Base-by-base conservation (phyloP, 53 echinoderm and acorn worm genomes). In the Antedon mediterranea region DNA sequence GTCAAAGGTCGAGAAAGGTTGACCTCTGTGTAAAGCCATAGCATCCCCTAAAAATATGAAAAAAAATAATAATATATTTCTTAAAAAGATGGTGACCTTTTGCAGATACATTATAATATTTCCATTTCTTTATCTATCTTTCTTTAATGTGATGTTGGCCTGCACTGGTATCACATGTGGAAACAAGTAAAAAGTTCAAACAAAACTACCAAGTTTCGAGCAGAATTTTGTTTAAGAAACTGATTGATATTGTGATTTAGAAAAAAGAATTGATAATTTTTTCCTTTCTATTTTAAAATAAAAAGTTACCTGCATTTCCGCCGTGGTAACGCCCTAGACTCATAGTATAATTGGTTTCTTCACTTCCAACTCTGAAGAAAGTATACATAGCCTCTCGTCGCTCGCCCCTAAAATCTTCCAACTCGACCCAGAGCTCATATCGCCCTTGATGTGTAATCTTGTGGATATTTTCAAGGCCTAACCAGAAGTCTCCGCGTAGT, bases 1-100 rank as follows among this genome's bases (percentile, higher is more conserved):
- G 88, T 93, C 93, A 43, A 32, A 87, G 71, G 93, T 93, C n/a
- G 93, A 90, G 86, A 90, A 93, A 29, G 83, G 86, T 32, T 71
- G 71, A 31, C 90, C 93, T 74, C 88, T 85, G 84, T 93, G 90
- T 32, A 82, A 83, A 1, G 85, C 81, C 0, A 93, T 73, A 30
- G 84, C 83, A 83, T 93, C 93, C 31, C 93, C 93, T 83, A 72
- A 15, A 71, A 20, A 32, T 30, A 34, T 72, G 73, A 4, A 33
- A 31, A 33, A 31, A 76, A 43, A 27, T 28, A 30, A n/a, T n/a
- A n/a, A n/a, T n/a, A n/a, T n/a, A n/a, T n/a, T n/a, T n/a, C n/a
- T n/a, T n/a, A n/a, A n/a, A n/a, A n/a, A n/a, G n/a, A n/a, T n/a
- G n/a, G n/a, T n/a, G n/a, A n/a, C n/a, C 37, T 37, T 37, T 37